Evolutionary conservation across 2,797 vertebrate genomes (phyloP).

Genomic region (Alosa sapidissima): DNA sequence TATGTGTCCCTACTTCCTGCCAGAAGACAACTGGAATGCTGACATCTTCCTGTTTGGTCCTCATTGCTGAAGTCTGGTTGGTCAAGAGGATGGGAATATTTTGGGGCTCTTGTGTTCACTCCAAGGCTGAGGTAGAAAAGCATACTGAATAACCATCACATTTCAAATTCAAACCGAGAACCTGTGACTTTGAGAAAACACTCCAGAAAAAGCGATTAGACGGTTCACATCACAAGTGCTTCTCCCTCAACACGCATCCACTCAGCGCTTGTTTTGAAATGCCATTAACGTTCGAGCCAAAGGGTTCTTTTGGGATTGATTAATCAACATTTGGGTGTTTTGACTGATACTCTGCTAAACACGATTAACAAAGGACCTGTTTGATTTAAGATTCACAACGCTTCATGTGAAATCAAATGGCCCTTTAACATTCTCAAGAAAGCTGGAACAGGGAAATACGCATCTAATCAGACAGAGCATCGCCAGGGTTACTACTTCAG

Average conservation of each 20-base stretch:
- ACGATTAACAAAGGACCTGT: slow-evolving; percentile 16
- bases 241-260: not conserved
- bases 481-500: slow-evolving; percentile 31
- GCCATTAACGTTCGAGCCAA: not conserved
- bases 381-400: slow-evolving; percentile 17
- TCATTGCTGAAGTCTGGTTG: slow-evolving; percentile 61
- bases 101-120: slow-evolving; percentile 55
- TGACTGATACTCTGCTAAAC: slow-evolving; percentile 2
- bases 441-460: slow-evolving; percentile 33
- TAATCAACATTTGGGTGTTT: slow-evolving; percentile 14
- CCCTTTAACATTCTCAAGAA: slow-evolving; percentile 30
- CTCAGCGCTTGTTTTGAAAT: slow-evolving; percentile 17
- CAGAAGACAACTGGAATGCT: slow-evolving; percentile 68
- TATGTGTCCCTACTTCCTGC: slow-evolving; percentile 64
- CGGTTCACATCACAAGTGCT: slow-evolving; percentile 20
- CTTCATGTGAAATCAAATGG: slow-evolving; percentile 30
- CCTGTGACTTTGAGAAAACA: slow-evolving; percentile 24
- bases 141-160: slow-evolving; percentile 51
- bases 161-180: slow-evolving; percentile 6
- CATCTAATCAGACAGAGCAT: slow-evolving; percentile 41
- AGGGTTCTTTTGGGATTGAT: slow-evolving; percentile 16
- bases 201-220: slow-evolving; percentile 16
- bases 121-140: slow-evolving; percentile 47
- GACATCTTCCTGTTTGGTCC: slow-evolving; percentile 69
- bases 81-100: slow-evolving; percentile 59